Base-by-base conservation (phyloP, 1,140 invertebrate genomes). In the Brachystomella parvula region DNA sequence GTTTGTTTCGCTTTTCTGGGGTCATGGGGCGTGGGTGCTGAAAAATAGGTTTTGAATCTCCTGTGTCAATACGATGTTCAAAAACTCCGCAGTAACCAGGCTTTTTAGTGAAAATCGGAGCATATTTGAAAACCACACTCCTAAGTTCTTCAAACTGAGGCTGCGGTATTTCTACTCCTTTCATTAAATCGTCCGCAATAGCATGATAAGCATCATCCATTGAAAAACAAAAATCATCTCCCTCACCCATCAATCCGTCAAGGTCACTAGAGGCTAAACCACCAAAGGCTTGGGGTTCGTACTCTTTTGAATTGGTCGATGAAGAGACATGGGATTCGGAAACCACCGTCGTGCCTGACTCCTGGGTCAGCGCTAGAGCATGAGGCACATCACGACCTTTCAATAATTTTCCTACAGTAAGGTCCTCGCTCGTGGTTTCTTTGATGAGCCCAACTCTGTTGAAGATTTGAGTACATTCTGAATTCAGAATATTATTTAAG, bases 61-160 rank as follows among this genome's bases (percentile, higher is more conserved):
- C 60, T 1, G 67, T 69, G 28, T 65, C 47, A 35, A 69, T 69
- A 26, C 33, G n/a, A 44, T 62, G 56, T 28, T 69, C 56, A 59
- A 44, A 61, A 6, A 35, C 3, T 2, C 24, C 61, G n/a, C 61
- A 68, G 0, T 53, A 21, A 0, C 70, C 70, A 28, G 70, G 70
- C 6, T 19, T 2, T n/a, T 63, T 62, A 3, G 56, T 67, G 29
- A 71, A 71, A 21, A 68, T 61, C 1, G 32, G 26, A 0, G 26
- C 0, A 59, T 28, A 66, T n/a, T 61, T 28, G 15, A 3, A n/a
- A 1, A 66, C 12, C 26, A 64, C 9, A 12, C 44, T 21, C 17
- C n/a, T 35, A 2, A 65, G 2, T 35, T 39, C 15, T 17, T 30
- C 15, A 15, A 19, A 32, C 26, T 66, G n/a, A 1, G 9, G 1